Conservation (phyloP, 2,888 invertebrate genomes). For the Metalampra italica region DNA sequence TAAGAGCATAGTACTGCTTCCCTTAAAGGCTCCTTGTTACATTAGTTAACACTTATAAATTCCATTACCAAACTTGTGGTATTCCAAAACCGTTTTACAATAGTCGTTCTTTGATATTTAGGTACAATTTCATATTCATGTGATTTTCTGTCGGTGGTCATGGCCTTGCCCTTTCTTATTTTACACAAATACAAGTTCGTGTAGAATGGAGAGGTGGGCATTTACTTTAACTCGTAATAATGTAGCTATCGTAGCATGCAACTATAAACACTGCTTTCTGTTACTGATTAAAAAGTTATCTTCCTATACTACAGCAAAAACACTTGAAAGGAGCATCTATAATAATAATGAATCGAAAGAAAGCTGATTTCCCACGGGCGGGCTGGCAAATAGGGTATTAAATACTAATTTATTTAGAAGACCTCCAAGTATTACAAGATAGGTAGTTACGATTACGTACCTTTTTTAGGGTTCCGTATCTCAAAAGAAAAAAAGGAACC, state of each 20-base stretch:
- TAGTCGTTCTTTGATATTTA: no score
- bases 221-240: neutral
- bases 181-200: no score
- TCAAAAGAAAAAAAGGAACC: no score
- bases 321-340: constrained; percentile 7
- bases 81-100: no score
- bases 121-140: no score
- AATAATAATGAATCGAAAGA: constrained; percentile 12
- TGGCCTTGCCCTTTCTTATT: no score
- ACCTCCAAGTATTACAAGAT: neutral
- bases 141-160: no score
- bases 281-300: neutral
- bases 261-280: neutral
- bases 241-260: neutral
- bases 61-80: no score
- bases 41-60: no score
- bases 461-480: no score
- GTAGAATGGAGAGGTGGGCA: neutral
- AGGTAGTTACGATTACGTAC: neutral
- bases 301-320: neutral
- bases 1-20: no score
- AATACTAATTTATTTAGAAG: constrained; percentile 9
- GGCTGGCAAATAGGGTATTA: constrained; percentile 8
- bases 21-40: no score
- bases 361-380: constrained; percentile 12